Base-by-base conservation (phyloP, 2,888 invertebrate genomes). In the Meliscaeva auricollis region DNA sequence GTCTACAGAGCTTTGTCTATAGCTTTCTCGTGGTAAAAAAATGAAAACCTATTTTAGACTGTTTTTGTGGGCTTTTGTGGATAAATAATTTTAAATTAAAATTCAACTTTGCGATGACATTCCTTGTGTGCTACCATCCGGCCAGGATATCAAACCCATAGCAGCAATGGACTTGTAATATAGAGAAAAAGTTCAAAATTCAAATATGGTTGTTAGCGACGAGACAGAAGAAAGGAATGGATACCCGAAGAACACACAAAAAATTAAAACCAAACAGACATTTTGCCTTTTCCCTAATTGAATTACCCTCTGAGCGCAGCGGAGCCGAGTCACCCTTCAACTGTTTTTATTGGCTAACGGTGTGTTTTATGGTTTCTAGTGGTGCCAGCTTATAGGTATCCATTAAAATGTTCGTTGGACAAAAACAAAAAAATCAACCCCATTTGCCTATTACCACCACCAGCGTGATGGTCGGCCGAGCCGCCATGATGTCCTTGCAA, bases 291-390 rank as follows among this genome's bases (percentile, higher is more conserved):
- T 69, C 74, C 76, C 54, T 85, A 85, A 85, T 85, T 85, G 76
- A 85, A 85, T 85, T 85, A 85, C 85, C 85, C 68, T 76, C 85
- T 85, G 76, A 81, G 81, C 81, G 81, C 81, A 85, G 81, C 81
- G 88, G 88, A 88, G 87, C 88, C 88, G 88, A 89, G 88, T 89
- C 89, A 89, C 90, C 90, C 90, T 90, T 90, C 89, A 89, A 90
- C 88, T 89, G 89, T 90, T 90, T 90, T 90, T 89, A 89, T 89
- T 90, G 90, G 89, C 87, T 88, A 83, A 52, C 88, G 87, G 89
- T 88, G 88, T 88, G 88, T 84, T 88, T 88, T 87, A 88, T 88
- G 85, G 75, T 38, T 62, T 79, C 68, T 75, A 56, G 20, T 41
- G 48, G 41, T 54, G 54, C 44, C 46, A 50, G 44, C 9, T 15